These are phyloP conservation scores for Passerina amoena DNA, from an alignment of 2,113 vertebrate species.

Conservation along the genomic window DNA sequence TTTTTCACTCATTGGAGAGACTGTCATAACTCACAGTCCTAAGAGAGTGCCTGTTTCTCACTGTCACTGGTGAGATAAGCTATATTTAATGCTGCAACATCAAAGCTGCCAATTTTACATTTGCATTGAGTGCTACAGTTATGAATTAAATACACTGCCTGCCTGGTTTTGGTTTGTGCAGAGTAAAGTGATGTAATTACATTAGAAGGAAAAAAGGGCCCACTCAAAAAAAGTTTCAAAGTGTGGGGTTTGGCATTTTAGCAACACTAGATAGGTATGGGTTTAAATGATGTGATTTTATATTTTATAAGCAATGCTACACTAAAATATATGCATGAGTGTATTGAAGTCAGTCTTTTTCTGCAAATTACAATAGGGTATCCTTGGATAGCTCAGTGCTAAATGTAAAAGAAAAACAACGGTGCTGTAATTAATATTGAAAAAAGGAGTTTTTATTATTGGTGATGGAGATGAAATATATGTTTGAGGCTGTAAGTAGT, in stretches of 20 bases:
- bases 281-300: background rate
- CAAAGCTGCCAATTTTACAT: slow-evolving; percentile 62
- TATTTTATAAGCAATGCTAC: background rate
- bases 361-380: background rate
- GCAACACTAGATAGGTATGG: background rate
- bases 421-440: background rate
- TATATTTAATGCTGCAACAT: slow-evolving; percentile 36
- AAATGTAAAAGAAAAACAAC: background rate
- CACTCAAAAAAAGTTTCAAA: background rate
- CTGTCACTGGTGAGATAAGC: slow-evolving; percentile 68
- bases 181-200: slow-evolving; percentile 30
- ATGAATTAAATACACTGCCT: slow-evolving; percentile 8
- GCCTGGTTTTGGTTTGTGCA: background rate
- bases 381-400: background rate
- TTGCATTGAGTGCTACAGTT: slow-evolving; percentile 46
- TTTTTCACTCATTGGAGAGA: slow-evolving; percentile 54
- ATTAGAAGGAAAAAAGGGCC: background rate
- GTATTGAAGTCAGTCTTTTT: background rate
- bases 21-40: slow-evolving; percentile 69
- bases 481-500: background rate
- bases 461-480: background rate
- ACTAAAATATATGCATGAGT: background rate
- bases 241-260: background rate
- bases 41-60: slow-evolving; percentile 67
- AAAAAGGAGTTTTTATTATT: background rate